Percentiles rank a stretch among this genome's conserved stretches.
These are phyloP conservation scores for Gopherus evgoodei DNA, from an alignment of 2,113 vertebrate species.

Conservation along the genomic window DNA sequence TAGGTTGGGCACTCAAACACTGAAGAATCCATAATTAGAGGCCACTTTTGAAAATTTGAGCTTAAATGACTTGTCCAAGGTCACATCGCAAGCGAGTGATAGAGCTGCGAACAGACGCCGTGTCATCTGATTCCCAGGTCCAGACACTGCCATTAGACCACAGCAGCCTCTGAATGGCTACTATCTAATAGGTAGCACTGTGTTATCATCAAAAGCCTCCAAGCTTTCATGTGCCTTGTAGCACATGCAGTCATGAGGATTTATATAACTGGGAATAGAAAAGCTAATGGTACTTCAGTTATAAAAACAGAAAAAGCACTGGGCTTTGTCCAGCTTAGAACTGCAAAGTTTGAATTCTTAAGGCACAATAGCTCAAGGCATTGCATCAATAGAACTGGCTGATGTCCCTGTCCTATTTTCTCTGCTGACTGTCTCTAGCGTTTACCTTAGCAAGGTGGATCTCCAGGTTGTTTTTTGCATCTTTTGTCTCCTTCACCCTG, in stretches of 20 bases:
- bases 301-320: neutral
- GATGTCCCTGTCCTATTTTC: neutral
- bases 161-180: neutral
- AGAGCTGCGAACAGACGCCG: neutral
- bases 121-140: neutral
- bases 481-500: slow-evolving; percentile 83
- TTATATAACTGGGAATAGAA: neutral
- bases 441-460: slow-evolving; percentile 85
- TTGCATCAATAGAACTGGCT: neutral
- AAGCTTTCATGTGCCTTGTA: neutral
- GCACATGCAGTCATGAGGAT: neutral
- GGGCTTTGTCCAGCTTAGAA: neutral
- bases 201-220: neutral
- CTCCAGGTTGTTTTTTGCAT: slow-evolving; percentile 85
- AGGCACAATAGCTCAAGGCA: neutral
- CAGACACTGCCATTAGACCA: neutral
- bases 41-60: neutral
- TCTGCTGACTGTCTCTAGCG: neutral
- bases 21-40: neutral
- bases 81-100: neutral
- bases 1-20: neutral
- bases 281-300: neutral
- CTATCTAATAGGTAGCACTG: neutral
- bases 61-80: neutral
- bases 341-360: neutral